Base-by-base conservation (phyloP, 2,888 invertebrate species). In the Nemoura dubitans region DNA sequence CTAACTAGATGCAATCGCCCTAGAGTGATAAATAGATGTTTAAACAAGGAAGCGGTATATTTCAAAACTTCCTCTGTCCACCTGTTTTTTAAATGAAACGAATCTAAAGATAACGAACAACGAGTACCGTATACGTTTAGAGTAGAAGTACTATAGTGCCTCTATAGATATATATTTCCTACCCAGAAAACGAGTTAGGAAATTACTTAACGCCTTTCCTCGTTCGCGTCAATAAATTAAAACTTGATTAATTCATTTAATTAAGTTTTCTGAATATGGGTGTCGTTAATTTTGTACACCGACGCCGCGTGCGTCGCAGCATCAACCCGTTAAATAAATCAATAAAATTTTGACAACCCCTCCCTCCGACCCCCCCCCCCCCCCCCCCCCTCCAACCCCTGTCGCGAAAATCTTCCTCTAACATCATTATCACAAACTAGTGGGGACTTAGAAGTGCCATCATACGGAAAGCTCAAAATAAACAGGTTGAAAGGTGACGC, bases 181-280 rank as follows among this genome's bases (percentile, higher is more conserved):
- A 59, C 16, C 36, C 5, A 14, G 30, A 1, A 28, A 82, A 76
- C 59, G 59, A 27, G 59, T 76, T 76, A 76, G 84, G 59, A 43
- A 84, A 84, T 59, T 84, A 28, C 76, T 84, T 59, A 1, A 84
- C 27, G 28, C 28, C 84, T 26, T 42, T 25, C 42, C 5, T 21
- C 59, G 59, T 76, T 84, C 81, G 29, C 59, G 27, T 59, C 76
- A 28, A 84, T 84, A 84, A 84, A 84, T 84, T 84, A 84, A 84
- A 84, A 59, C 28, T 42, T 84, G 84, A 84, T 84, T 84, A 84
- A 84, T 84, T 84, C 84, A 76, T 84, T 84, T 84, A 84, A 84
- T 84, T 84, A 84, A 84, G 59, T 84, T 84, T 84, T 76, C 84
- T 84, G 84, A 84, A 84, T 84, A 84, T 76, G 84, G 84, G 59